Conservation (phyloP, 2,797 vertebrate species). For the Darevskia mixta region DNA sequence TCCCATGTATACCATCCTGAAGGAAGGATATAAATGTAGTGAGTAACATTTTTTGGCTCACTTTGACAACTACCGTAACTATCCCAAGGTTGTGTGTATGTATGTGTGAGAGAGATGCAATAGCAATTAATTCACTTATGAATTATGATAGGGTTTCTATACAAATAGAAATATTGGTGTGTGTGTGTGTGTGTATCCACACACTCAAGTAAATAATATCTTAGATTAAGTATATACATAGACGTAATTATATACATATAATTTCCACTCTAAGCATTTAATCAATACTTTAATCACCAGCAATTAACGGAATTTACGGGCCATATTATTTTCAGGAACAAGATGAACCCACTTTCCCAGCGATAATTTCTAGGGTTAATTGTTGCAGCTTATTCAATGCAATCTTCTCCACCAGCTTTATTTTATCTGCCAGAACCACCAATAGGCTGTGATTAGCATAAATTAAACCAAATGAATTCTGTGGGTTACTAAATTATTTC, state of each 20-base stretch:
- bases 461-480: slow-evolving; percentile 80
- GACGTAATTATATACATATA: neutral
- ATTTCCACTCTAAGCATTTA: slow-evolving; percentile 53
- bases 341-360: slow-evolving; percentile 66
- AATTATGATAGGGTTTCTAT: slow-evolving; percentile 4
- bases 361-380: slow-evolving; percentile 80
- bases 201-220: slow-evolving; percentile 1
- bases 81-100: neutral
- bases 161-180: slow-evolving; percentile 20
- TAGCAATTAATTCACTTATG: slow-evolving; percentile 14
- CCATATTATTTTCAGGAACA: slow-evolving; percentile 66
- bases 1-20: too few relatives aligned
- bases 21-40: neutral
- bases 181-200: neutral
- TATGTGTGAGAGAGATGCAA: neutral
- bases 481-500: slow-evolving; percentile 80
- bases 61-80: neutral
- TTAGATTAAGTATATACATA: slow-evolving; percentile 15
- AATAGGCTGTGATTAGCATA: slow-evolving; percentile 80
- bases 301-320: slow-evolving; percentile 73
- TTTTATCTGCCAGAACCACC: slow-evolving; percentile 79
- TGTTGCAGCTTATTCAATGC: slow-evolving; percentile 73
- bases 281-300: slow-evolving; percentile 67
- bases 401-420: slow-evolving; percentile 78
- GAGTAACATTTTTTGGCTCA: neutral